Conservation (phyloP, 2,888 invertebrate species). For the Patella depressa region DNA sequence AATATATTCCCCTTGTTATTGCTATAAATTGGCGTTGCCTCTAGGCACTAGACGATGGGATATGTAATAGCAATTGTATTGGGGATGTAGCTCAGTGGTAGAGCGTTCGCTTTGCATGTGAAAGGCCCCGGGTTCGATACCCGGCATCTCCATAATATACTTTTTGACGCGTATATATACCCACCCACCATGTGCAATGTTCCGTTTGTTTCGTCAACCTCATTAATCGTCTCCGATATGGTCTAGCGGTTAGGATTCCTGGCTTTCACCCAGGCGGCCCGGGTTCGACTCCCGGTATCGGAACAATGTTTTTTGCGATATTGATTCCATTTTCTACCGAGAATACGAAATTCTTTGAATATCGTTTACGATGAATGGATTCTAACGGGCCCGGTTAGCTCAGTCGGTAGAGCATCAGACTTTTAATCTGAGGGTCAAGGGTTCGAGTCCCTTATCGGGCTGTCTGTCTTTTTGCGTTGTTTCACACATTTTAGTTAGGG, state of each 20-base stretch:
- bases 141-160: constrained; percentile 14
- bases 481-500: no score
- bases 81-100: constrained; percentile 23
- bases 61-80: not conserved
- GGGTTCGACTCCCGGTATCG: constrained; percentile 11
- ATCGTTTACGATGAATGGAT: no score
- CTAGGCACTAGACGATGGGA: no score
- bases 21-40: no score
- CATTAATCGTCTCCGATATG: not conserved
- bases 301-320: not conserved
- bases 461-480: not conserved
- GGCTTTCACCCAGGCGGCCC: constrained; percentile 13
- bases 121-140: constrained; percentile 22
- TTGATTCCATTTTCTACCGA: no score
- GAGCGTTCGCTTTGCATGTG: constrained; percentile 23
- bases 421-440: constrained; percentile 37
- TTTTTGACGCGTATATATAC: not conserved
- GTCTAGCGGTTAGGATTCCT: constrained; percentile 11
- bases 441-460: constrained; percentile 31
- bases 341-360: no score
- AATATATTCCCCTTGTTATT: no score
- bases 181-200: no score
- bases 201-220: no score
- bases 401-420: constrained; percentile 45
- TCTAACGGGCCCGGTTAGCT: constrained; percentile 37